These are phyloP conservation scores for Rotaria magnacalcarata DNA, from an alignment of 2,888 invertebrate species.

Conservation along the genomic window DNA sequence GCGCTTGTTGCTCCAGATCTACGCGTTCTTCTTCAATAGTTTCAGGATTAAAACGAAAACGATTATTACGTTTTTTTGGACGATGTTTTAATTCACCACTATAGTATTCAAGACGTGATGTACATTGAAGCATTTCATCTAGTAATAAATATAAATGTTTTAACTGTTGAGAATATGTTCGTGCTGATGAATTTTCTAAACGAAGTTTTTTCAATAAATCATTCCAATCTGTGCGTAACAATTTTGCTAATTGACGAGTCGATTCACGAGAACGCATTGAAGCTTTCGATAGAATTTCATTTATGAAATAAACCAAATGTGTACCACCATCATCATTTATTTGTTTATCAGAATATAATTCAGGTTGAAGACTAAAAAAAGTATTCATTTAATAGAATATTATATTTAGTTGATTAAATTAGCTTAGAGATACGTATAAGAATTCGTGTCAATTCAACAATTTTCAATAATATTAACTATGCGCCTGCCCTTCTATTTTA, in stretches of 20 bases:
- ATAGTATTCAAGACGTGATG: constrained; percentile 2
- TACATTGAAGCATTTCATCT: constrained; percentile 20
- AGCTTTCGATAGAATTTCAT: constrained; percentile 1
- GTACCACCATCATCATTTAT: constrained; percentile 5
- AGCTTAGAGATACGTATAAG: too few species aligned
- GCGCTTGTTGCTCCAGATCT: background rate
- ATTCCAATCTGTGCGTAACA: constrained; percentile 15
- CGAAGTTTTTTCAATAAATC: background rate
- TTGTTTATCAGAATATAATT: constrained; percentile 28
- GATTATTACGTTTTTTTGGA: background rate
- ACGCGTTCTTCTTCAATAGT: background rate
- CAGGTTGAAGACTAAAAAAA: background rate
- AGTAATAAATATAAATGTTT: background rate
- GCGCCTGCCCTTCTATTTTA: too few species aligned
- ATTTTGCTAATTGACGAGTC: background rate
- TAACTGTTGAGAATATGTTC: constrained; percentile 2
- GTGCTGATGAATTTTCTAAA: background rate
- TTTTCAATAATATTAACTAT: too few species aligned
- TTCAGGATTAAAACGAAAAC: background rate
- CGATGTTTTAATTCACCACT: background rate
- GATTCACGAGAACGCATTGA: background rate
- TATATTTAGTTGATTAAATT: too few species aligned
- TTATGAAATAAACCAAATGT: background rate
- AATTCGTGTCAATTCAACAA: too few species aligned
- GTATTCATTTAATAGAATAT: too few species aligned